Evolutionary conservation across 2,113 vertebrate genomes (phyloP), one percentile per base, ranked within the genome.

Genomic region (Stigmatopora argus): DNA sequence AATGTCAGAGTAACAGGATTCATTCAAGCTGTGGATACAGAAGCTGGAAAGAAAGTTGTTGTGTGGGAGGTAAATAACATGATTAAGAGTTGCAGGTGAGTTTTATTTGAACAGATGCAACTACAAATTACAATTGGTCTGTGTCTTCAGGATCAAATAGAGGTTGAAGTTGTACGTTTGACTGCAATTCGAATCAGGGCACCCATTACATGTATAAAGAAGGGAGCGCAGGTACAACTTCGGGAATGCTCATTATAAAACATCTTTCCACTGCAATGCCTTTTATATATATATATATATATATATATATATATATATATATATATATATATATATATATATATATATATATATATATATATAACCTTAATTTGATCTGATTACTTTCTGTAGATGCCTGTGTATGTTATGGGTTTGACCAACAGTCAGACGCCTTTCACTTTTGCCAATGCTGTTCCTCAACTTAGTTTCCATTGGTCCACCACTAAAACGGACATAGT

Each of bases 381-480:
- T 65, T 46, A 62, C 31, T 23, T 48, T 53, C 56, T 75, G 38
- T 51, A 92, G 90, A 92, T 92, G 95, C 95, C 96, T 0, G 94
- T 98, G 4, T 94, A 94, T 51, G 88, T 99, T 69, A 95, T 94
- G 66, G 95, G 97, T 61, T 88, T 95, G 70, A 95, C 94, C 73
- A 96, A 87, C 71, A 93, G 79, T 65, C 94, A 96, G 83, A 96
- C 92, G 1, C 96, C 95, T n/a, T 98, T 99, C 79, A 93, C 95
- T 2, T 98, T 99, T 62, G 96, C 92, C 31, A 96, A 83, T 3
- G 91, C 95, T 0, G 3, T 94, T 2, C 97, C 95, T 0, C 90
- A 90, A 2, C 85, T 99, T 64, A 91, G 85, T 0, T 98, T 99
- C 86, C 92, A 94, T 62, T 99, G 97, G 97, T 92, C 93, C 34